phyloP scores from a whole-genome alignment of 2,888 invertebrate genomes.

The Cabera pusaria region DNA sequence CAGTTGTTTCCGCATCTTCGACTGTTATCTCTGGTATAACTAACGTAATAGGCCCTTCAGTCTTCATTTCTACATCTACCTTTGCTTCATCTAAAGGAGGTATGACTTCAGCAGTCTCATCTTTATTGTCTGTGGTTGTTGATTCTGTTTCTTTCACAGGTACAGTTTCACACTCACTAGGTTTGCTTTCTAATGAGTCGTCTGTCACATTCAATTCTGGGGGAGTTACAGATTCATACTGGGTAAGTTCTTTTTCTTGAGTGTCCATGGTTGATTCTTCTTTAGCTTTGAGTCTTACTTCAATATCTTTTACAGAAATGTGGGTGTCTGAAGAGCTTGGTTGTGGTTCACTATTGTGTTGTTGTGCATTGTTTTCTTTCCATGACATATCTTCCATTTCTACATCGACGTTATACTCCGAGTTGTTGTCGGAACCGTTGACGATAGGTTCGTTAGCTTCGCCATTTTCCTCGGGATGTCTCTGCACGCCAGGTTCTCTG shows the following conservation, averaged over 20 bases:
- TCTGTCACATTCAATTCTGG: conserved; percentile 57
- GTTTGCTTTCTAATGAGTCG: conserved; percentile 42
- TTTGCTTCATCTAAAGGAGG: conserved; percentile 40
- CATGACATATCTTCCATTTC: conserved; percentile 81
- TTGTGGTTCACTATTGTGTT: conserved; percentile 59
- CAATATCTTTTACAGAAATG: conserved; percentile 68
- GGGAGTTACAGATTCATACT: conserved; percentile 63
- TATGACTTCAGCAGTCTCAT: conserved; percentile 31
- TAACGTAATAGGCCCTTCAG: conserved; percentile 39
- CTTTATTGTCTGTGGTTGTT: conserved; percentile 37
- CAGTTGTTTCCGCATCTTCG: conserved; percentile 72
- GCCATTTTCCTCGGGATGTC: conserved; percentile 86
- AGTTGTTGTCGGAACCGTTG: conserved; percentile 83
- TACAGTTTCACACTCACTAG: conserved; percentile 30
- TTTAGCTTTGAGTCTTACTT: conserved; percentile 72
- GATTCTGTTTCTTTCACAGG: conserved; percentile 31
- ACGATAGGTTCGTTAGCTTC: conserved; percentile 84
- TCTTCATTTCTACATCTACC: conserved; percentile 55
- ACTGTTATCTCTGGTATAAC: conserved; percentile 73
- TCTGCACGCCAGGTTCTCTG: conserved; percentile 85
- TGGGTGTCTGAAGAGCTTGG: conserved; percentile 70
- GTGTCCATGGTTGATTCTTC: conserved; percentile 60
- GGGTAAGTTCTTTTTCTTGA: conserved; percentile 51
- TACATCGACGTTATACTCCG: conserved; percentile 80
- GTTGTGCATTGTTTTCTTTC: conserved; percentile 66